Conservation (phyloP, 2,888 invertebrate species). For the Eulithis testata region DNA sequence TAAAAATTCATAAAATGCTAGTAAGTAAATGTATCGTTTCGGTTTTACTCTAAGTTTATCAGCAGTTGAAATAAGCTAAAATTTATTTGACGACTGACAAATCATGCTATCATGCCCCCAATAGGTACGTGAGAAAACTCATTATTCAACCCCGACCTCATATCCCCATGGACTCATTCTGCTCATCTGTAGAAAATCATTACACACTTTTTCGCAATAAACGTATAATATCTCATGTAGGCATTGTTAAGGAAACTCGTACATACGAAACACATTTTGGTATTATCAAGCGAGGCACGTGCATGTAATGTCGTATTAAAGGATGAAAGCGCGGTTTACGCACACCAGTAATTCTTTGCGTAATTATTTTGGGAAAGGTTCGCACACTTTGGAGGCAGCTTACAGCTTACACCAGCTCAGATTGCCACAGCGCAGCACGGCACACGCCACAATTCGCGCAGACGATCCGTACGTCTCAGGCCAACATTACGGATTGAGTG, state of each 20-base stretch:
- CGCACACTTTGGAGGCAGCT: background rate
- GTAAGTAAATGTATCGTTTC: no score
- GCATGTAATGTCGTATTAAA: constrained; percentile 29
- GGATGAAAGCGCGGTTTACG: constrained; percentile 3
- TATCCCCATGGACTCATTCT: background rate
- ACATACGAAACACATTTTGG: constrained; percentile 32
- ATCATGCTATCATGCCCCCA: no score
- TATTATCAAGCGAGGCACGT: constrained; percentile 28
- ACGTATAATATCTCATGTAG: constrained; percentile 28
- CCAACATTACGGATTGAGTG: no score
- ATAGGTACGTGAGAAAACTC: no score
- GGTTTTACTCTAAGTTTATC: no score
- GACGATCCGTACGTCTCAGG: no score
- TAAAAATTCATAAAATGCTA: no score
- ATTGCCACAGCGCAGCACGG: background rate
- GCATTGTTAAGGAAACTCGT: constrained; percentile 27
- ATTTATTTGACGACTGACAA: no score
- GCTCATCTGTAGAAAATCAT: constrained; percentile 19
- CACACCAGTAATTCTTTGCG: constrained; percentile 7
- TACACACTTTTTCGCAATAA: constrained; percentile 31
- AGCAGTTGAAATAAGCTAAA: no score
- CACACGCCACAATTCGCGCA: background rate
- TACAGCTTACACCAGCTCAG: background rate
- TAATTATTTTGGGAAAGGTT: constrained; percentile 6
- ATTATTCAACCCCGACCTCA: no score